These are phyloP conservation scores for Paracanthobrama guichenoti DNA, from an alignment of 2,113 vertebrate species.

Conservation along the genomic window DNA sequence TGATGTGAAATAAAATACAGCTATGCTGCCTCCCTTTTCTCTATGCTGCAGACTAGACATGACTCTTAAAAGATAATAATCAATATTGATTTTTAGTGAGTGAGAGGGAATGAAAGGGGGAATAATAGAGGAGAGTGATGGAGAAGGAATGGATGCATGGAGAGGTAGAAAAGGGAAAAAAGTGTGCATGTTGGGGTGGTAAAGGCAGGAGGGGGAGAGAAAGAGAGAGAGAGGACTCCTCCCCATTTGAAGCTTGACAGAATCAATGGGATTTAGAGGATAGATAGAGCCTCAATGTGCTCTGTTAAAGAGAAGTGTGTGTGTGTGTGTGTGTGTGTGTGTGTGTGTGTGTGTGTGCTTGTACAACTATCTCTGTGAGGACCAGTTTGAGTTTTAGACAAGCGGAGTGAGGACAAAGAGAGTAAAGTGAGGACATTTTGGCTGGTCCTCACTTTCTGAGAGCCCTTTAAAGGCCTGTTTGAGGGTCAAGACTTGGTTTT, in stretches of 20 bases:
- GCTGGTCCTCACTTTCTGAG: too few relatives aligned
- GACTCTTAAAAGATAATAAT: slow-evolving; percentile 70
- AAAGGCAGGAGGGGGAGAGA: slow-evolving; percentile 50
- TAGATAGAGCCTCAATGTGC: slow-evolving; percentile 35
- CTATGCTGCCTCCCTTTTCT: neutral
- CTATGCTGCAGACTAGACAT: slow-evolving; percentile 41
- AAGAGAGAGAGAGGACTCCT: slow-evolving; percentile 36
- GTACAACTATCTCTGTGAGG: too few relatives aligned
- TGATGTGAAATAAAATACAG: slow-evolving; percentile 53
- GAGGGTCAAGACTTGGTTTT: too few relatives aligned
- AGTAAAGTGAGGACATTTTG: too few relatives aligned
- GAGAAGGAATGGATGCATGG: neutral
- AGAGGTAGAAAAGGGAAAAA: neutral
- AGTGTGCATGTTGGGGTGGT: neutral
- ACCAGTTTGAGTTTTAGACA: too few relatives aligned
- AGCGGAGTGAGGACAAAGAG: too few relatives aligned
- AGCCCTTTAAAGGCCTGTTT: too few relatives aligned
- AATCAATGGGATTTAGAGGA: slow-evolving; percentile 70
- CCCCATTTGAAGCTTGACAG: slow-evolving; percentile 56
- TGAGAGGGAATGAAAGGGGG: slow-evolving; percentile 42
- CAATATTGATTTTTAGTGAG: slow-evolving; percentile 71
- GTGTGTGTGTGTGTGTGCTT: too few relatives aligned
- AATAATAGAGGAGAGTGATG: slow-evolving; percentile 28
- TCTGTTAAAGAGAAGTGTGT: neutral
- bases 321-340: neutral